phyloP scores from a whole-genome alignment of 2,113 vertebrate genomes.

The Clarias gariepinus region DNA sequence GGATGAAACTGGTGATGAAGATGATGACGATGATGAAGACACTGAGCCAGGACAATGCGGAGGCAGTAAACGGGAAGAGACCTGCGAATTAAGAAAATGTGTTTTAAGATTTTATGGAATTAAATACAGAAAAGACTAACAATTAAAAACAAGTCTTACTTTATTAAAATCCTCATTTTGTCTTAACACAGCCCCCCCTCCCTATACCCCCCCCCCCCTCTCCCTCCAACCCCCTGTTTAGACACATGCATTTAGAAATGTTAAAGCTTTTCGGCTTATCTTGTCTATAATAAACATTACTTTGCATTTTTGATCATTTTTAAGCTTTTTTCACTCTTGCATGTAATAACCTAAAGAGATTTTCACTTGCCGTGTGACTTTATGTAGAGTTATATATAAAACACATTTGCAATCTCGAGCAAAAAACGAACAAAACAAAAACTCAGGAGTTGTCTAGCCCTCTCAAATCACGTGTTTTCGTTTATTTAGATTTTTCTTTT shows the following conservation, averaged over 20 bases:
- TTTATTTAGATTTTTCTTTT: not conserved
- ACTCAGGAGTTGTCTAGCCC: not conserved
- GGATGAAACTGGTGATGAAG: not conserved
- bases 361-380: not conserved
- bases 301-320: not conserved
- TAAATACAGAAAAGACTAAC: not conserved
- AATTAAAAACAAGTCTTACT: too few species aligned
- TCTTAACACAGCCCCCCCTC: too few species aligned
- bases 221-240: too few species aligned
- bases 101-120: not conserved
- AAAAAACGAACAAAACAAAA: not conserved
- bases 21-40: not conserved
- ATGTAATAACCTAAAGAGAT: not conserved
- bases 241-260: not conserved
- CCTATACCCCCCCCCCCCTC: too few species aligned
- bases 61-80: not conserved
- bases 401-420: not conserved
- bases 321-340: too few species aligned
- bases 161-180: not conserved
- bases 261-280: not conserved
- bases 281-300: not conserved
- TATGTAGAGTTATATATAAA: not conserved
- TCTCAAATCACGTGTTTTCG: not conserved
- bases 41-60: not conserved
- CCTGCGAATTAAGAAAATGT: not conserved